Percentiles rank a stretch among this genome's conserved stretches.
These are phyloP conservation scores for Calliopum simillimum DNA, from an alignment of 2,888 invertebrate genomes.

Conservation along the genomic window DNA sequence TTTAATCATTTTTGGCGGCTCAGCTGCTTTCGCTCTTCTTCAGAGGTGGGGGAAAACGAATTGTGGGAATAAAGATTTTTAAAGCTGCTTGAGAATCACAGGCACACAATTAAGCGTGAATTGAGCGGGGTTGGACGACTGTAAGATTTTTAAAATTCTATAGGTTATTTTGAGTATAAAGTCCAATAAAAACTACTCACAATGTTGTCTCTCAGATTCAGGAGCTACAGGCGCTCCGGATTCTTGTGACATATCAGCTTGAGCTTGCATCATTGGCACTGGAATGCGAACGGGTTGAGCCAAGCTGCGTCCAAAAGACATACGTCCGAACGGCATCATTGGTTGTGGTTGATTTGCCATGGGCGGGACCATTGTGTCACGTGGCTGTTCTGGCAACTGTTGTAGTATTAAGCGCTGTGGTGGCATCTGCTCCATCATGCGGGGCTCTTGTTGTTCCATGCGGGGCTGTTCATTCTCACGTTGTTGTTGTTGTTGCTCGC, in stretches of 20 bases:
- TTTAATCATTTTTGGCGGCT: slow-evolving; percentile 39
- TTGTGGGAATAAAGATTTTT: slow-evolving; percentile 15
- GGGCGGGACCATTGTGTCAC: slow-evolving; percentile 64
- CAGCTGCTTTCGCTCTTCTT: slow-evolving; percentile 33
- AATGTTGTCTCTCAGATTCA: slow-evolving; percentile 77
- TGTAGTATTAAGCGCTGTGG: slow-evolving; percentile 61
- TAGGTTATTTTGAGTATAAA: neutral
- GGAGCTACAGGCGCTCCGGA: slow-evolving; percentile 45
- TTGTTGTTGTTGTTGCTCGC: slow-evolving; percentile 50
- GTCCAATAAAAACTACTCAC: slow-evolving; percentile 70
- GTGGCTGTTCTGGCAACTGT: slow-evolving; percentile 64
- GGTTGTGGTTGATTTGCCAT: slow-evolving; percentile 64
- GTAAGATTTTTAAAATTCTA: slow-evolving; percentile 56
- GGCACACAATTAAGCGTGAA: slow-evolving; percentile 75
- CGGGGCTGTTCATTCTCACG: slow-evolving; percentile 38
- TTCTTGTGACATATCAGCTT: slow-evolving; percentile 70
- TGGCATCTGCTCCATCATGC: slow-evolving; percentile 58
- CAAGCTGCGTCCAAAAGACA: slow-evolving; percentile 67
- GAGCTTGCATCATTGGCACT: slow-evolving; percentile 72
- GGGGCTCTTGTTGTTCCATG: slow-evolving; percentile 48
- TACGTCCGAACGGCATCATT: slow-evolving; percentile 65
- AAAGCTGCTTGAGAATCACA: slow-evolving; percentile 74
- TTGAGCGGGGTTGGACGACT: slow-evolving; percentile 85
- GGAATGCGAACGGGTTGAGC: slow-evolving; percentile 69
- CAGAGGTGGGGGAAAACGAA: neutral